phyloP scores from a whole-genome alignment of 2,888 invertebrate species.

The Habroteleia sp. region DNA sequence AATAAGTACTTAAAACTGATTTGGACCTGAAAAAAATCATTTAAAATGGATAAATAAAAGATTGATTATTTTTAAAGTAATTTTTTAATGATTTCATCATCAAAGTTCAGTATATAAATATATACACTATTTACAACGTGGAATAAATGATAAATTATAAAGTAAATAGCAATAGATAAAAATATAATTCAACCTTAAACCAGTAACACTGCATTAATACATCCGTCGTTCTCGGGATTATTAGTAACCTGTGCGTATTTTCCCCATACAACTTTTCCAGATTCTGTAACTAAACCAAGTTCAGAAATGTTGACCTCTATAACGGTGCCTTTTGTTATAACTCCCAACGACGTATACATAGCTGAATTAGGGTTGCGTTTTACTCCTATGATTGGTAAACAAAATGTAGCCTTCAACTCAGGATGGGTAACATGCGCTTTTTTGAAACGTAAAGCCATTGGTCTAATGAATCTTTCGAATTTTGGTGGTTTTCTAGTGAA shows the following conservation, averaged over 20 bases:
- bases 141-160: no score
- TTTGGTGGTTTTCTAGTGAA: conserved; percentile 99
- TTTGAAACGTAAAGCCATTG: conserved; percentile 97
- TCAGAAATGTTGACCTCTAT: conserved; percentile 99
- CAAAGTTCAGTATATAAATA: not conserved
- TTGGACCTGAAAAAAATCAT: no score
- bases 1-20: no score
- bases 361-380: conserved; percentile 99
- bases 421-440: conserved; percentile 99
- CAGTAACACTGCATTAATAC: conserved; percentile 98
- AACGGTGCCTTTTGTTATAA: conserved; percentile 99
- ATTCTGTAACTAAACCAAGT: conserved; percentile 98
- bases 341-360: conserved; percentile 98
- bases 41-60: no score
- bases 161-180: not conserved
- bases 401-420: conserved; percentile 98
- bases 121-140: not conserved
- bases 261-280: conserved; percentile 99
- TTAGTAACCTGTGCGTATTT: conserved; percentile 99
- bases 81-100: no score
- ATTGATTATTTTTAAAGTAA: no score
- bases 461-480: conserved; percentile 98
- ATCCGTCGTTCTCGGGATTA: conserved; percentile 99
- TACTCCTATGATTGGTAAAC: conserved; percentile 98
- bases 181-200: conserved; percentile 81